Percentiles rank a stretch among this genome's conserved stretches.
Evolutionary conservation across 2,113 vertebrate genomes (phyloP).

Genomic region (Chaenocephalus aceratus): DNA sequence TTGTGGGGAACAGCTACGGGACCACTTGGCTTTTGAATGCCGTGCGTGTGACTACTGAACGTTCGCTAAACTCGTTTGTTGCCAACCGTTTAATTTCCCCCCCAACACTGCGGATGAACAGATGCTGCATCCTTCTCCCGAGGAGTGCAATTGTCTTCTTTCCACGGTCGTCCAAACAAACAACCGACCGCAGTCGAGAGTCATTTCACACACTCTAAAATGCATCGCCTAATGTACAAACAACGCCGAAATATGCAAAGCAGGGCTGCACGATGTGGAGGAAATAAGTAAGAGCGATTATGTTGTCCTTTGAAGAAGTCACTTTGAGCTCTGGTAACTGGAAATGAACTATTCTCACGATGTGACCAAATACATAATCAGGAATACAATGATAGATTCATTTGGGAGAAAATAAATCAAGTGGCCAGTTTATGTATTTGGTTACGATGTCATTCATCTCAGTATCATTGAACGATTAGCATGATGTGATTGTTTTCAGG

Average conservation of each 20-base stretch:
- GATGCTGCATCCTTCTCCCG: constrained; percentile 49
- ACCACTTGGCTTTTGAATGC: constrained; percentile 13
- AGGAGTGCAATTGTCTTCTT: constrained; percentile 51
- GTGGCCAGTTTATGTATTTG: too few species aligned
- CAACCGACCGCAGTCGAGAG: constrained; percentile 41
- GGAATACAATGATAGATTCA: too few species aligned
- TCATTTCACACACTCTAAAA: constrained; percentile 58
- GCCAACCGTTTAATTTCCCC: neutral
- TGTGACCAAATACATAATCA: too few species aligned
- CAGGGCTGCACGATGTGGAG: too few species aligned
- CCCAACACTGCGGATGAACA: constrained; percentile 25
- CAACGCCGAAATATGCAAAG: constrained; percentile 36
- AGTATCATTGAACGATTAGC: too few species aligned
- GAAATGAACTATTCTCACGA: too few species aligned
- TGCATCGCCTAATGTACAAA: constrained; percentile 40
- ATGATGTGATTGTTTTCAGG: too few species aligned
- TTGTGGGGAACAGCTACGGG: constrained; percentile 53
- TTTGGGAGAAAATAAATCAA: too few species aligned
- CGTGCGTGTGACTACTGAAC: constrained; percentile 9
- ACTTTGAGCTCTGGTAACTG: too few species aligned
- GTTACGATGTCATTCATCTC: too few species aligned
- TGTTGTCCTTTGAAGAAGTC: too few species aligned
- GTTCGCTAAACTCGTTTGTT: constrained; percentile 12
- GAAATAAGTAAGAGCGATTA: too few species aligned
- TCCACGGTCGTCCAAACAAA: constrained; percentile 67